A percentile compares a stretch with the other conserved stretches of the same genome.
These are phyloP conservation scores for Tenthredo livida DNA, from an alignment of 2,888 invertebrate genomes.

Conservation along the genomic window DNA sequence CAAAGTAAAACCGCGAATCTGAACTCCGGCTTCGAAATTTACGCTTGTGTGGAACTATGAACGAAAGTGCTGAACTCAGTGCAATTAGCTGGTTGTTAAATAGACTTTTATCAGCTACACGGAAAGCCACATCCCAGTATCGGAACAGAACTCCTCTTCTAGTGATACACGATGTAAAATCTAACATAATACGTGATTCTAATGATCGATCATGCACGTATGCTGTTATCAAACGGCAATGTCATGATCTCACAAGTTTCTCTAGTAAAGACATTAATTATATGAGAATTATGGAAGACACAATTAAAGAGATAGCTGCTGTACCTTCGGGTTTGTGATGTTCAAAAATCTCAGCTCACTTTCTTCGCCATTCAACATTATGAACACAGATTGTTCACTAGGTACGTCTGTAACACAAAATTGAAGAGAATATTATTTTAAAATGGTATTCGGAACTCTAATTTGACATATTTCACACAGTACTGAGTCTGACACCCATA, in stretches of 20 bases:
- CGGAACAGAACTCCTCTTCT: neutral
- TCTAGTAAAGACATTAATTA: neutral
- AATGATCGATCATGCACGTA: neutral
- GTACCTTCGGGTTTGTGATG: constrained; percentile 86
- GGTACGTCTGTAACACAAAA: constrained; percentile 82
- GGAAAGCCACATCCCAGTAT: neutral
- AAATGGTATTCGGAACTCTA: neutral
- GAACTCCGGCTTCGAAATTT: neutral
- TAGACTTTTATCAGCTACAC: neutral
- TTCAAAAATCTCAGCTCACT: constrained; percentile 94
- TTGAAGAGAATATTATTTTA: constrained; percentile 29
- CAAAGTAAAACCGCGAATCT: neutral
- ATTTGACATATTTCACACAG: neutral
- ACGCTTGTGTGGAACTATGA: neutral
- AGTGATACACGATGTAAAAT: neutral
- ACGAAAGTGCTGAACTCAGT: neutral
- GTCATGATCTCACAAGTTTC: neutral
- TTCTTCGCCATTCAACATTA: constrained; percentile 96
- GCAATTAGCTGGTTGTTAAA: neutral
- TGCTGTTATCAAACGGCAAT: neutral
- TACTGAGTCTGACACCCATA: neutral
- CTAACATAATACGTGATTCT: neutral
- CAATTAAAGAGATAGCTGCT: neutral
- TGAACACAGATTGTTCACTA: constrained; percentile 92
- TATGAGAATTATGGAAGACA: neutral